Evolutionary conservation across 2,797 vertebrate species (phyloP), one percentile per base, ranked within the genome.

Genomic region (Urocyon cinereoargenteus): DNA sequence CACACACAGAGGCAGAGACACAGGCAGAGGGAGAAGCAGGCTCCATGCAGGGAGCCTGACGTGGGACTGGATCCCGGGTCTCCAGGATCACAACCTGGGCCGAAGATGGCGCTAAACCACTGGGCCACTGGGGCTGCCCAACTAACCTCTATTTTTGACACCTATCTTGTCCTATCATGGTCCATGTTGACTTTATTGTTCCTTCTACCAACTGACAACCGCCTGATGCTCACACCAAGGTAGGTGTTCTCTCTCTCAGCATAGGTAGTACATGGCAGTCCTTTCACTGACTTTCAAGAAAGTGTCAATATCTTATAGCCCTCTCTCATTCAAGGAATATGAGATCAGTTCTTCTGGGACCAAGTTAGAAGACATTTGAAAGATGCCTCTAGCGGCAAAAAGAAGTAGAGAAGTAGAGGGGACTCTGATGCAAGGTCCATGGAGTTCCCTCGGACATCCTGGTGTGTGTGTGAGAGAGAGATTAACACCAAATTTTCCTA

Each of bases 321-420:
- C 22, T n/a, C 94, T 95, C 61, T 93, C 62, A 78, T 92, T 79
- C 57, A 93, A 93, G 90, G 59, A 78, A 19, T 19, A 2, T 90
- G 45, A 93, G 64, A 85, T 18, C 40, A n/a, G 14, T 36, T 68
- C n/a, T 59, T 68, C 84, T 36, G 51, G 78, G 73, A 75, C 57
- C 85, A 57, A 24, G 70, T 28, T 45, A 34, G 2, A 91, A 31
- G 81, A 59, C 13, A 90, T 87, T 61, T 7, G n/a, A 92, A 82
- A 94, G 64, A 70, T 11, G 62, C 14, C 59, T 93, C 66, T 34
- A 78, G 28, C 9, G 19, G 53, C 75, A 86, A 84, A 84, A 91
- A 82, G 72, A 49, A 28, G 26, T n/a, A n/a, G n/a, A 82, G 72
- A 49, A 28, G 26, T 66, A 66, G 62, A 86, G 79, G 10, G 1